Base-by-base conservation (phyloP, 2,113 vertebrate species). In the Fulmarus glacialis region DNA sequence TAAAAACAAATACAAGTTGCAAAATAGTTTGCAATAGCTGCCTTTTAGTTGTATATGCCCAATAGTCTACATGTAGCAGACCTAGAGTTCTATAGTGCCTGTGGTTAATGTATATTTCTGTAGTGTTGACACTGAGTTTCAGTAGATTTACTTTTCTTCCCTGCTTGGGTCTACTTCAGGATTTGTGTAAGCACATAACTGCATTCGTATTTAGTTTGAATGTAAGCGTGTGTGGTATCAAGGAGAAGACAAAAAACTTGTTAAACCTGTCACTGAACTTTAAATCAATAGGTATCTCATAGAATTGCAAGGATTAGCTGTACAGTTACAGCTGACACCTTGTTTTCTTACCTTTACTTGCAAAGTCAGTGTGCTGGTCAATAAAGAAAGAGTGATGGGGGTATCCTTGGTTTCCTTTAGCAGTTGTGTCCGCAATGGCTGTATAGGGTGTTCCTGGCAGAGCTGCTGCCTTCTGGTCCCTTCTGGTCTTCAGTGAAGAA, bases 221-320 rank as follows among this genome's bases (percentile, higher is more conserved):
- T 73, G 36, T 34, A 72, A 59, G n/a, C 29, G 11, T n/a, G 6
- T 17, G 15, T 63, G 43, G 12, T 45, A 20, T 59, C 8, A 64
- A 72, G 42, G 17, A 55, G 29, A 59, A 30, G 36, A 43, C n/a
- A 17, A 70, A 52, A 60, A 91, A 34, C 71, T 63, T 52, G 30
- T 79, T 40, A 63, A 87, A 42, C 43, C 23, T 36, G 34, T 71
- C 42, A 12, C 30, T 36, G 58, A 90, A 45, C n/a, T 64, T 85
- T 36, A 59, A 63, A 47, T 60, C 14, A 36, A 14, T 70, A 63
- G 4, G 1, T 60, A 0, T 22, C 14, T 55, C 1, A 2, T 3
- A 42, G 62, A 38, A 20, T 47, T 53, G 21, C n/a, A 81, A 81
- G 36, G 34, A 48, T 64, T 78, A 58, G 12, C 75, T 71, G 52